A percentile compares a stretch with the other conserved stretches of the same genome.
These are phyloP conservation scores for Cataglyphis albicans DNA, from an alignment of 2,888 invertebrate genomes.

Conservation along the genomic window DNA sequence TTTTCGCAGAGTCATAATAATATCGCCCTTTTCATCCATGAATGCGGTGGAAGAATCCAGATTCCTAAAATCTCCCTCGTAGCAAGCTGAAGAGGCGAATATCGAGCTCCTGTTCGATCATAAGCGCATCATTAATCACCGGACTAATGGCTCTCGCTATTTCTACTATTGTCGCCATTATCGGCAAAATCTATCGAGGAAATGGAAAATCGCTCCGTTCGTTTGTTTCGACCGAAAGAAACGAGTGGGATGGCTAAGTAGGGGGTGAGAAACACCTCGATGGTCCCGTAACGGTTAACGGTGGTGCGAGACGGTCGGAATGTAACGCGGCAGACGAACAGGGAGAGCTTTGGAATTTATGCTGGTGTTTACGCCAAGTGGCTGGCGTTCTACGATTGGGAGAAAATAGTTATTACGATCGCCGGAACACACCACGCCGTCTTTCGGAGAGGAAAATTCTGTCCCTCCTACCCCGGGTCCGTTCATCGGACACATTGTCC, in stretches of 20 bases:
- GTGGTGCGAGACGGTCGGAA: conserved; percentile 68
- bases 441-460: conserved; percentile 61
- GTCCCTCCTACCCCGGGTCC: conserved; percentile 1
- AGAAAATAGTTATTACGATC: conserved; percentile 80
- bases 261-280: conserved; percentile 69
- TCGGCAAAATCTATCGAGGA: conserved; percentile 67
- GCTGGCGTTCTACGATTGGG: conserved; percentile 66
- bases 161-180: conserved; percentile 62
- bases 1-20: conserved; percentile 63
- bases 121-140: conserved; percentile 66
- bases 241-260: conserved; percentile 55
- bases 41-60: conserved; percentile 58
- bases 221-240: conserved; percentile 56
- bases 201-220: conserved; percentile 68
- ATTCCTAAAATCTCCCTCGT: conserved; percentile 49
- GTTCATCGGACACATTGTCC: not conserved
- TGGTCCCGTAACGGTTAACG: conserved; percentile 74
- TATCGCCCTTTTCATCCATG: conserved; percentile 25
- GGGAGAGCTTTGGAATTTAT: conserved; percentile 78
- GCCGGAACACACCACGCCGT: conserved; percentile 54
- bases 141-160: conserved; percentile 33
- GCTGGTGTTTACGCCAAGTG: conserved; percentile 79
- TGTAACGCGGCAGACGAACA: conserved; percentile 63
- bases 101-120: conserved; percentile 48
- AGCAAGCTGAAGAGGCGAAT: not conserved